Base-by-base conservation (phyloP, 2,888 invertebrate species). In the Dynastes tityus region DNA sequence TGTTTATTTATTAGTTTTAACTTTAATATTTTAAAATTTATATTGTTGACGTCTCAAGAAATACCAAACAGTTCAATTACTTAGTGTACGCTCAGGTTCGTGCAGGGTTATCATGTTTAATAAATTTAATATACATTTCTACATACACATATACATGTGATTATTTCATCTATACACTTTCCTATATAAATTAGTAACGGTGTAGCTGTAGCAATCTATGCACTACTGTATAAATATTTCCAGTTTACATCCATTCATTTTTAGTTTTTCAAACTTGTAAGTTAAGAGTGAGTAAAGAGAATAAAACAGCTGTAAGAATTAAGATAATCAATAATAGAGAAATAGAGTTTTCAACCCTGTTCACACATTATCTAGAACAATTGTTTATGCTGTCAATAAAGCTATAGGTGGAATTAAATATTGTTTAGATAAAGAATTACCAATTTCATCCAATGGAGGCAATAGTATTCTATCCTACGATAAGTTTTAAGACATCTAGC, bases 41-140 rank as follows among this genome's bases (percentile, higher is more conserved):
- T 63, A 74, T 58, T 61, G 73, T 74, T 74, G 61, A 74, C 40
- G 49, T 45, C 45, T 74, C 32, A 61, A 74, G 73, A 74, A 74
- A 61, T 61, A 74, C 73, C 61, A 49, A 74, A 74, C 73, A 74
- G 61, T 74, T 74, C 61, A 74, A 74, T 74, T 74, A 74, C 61
- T 74, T 74, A 61, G 61, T 74, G 73, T 61, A 74, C 61, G 73
- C 73, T 74, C 73, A 74, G 73, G 73, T 74, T 61, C 61, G 73
- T 74, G 73, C 73, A 74, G 73, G 73, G 73, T 74, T 74, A 61
- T 74, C 61, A 61, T 74, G 45, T 61, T 74, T 74, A 74, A 74
- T 32, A 32, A 22, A 45, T 61, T 74, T 74, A 74, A 74, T 32
- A 32, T 45, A 68, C 68, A 68, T 29, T 65, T 45, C 68, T 63